Base-by-base conservation (phyloP, 2,113 vertebrate genomes). In the Zonotrichia leucophrys region DNA sequence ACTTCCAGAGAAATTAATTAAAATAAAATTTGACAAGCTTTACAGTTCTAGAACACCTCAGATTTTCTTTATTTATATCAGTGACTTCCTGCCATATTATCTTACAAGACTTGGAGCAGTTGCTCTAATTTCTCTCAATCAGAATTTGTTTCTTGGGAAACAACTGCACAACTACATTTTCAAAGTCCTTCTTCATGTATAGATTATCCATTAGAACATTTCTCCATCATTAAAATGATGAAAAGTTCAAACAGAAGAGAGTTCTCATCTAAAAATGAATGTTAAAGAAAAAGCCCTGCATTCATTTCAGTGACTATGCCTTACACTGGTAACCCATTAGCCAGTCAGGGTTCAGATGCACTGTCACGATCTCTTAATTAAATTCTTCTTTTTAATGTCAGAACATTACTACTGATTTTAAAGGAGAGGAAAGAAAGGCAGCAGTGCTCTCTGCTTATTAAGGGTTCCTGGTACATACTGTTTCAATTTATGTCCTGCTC, bases 401-500 rank as follows among this genome's bases (percentile, higher is more conserved):
- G 87, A 55, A 59, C 86, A 94, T 81, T 95, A 92, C 87, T 66
- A 94, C 70, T 85, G 50, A 92, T 87, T 89, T 92, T 82, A 83
- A 92, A 95, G 60, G 67, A 83, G 70, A 94, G 44, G 55, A 67
- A 96, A 94, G 87, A 95, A 95, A 93, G 83, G 76, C 93, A 93
- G 93, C 86, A 87, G 86, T n/a, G 53, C 80, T 95, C 52, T 69
- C 80, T 39, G 85, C 93, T 96, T 95, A 95, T 95, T 97, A 96
- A 89, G 73, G 59, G 67, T 77, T 92, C 41, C 92, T 82, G 93
- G 89, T 94, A 95, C 92, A 89, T 91, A 94, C 86, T 85, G 86
- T 92, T 96, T 93, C 95, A 97, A 97, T 97, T 97, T 94, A 95
- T 87, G 96, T 96, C 92, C 81, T 80, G 70, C 77, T 97, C 93